A percentile compares a stretch with the other conserved stretches of the same genome.
Evolutionary conservation across 2,797 vertebrate genomes (phyloP).

Genomic region (Anabas testudineus): DNA sequence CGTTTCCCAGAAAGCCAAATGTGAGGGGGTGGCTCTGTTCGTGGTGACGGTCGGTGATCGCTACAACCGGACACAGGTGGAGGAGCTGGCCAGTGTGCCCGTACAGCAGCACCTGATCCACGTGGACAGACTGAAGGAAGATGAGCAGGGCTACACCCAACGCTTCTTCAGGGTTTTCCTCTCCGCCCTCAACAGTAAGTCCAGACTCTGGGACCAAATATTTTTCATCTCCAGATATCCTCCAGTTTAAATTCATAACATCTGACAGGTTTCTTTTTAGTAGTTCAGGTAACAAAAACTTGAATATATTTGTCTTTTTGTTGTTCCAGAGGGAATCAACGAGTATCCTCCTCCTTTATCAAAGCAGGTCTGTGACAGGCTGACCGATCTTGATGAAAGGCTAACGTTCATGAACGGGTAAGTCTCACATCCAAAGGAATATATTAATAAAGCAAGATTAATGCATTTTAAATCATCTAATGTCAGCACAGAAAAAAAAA

Average conservation of each 20-base stretch:
- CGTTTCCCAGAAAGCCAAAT: conserved; percentile 84
- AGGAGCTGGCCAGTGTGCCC: conserved; percentile 82
- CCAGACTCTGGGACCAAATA: neutral
- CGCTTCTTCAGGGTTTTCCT: conserved; percentile 88
- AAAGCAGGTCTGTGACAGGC: conserved; percentile 71
- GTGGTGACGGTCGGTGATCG: conserved; percentile 82
- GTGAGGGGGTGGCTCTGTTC: conserved; percentile 87
- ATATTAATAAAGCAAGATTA: no score
- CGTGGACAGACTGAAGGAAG: conserved; percentile 64
- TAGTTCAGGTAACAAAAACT: neutral
- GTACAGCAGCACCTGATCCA: conserved; percentile 86
- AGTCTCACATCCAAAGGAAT: neutral
- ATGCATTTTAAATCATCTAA: no score
- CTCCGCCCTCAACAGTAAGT: conserved; percentile 86
- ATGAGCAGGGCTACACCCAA: conserved; percentile 80
- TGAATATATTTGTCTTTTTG: neutral
- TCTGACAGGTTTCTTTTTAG: neutral
- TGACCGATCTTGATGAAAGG: conserved; percentile 2
- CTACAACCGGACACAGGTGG: conserved; percentile 77
- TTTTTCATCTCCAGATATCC: neutral
- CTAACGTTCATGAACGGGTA: neutral
- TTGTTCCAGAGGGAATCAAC: conserved; percentile 80
- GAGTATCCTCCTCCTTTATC: conserved; percentile 80
- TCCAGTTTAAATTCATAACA: neutral
- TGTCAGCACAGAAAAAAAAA: no score